Conservation (phyloP, 2,797 vertebrate genomes). For the Luscinia megarhynchos region DNA sequence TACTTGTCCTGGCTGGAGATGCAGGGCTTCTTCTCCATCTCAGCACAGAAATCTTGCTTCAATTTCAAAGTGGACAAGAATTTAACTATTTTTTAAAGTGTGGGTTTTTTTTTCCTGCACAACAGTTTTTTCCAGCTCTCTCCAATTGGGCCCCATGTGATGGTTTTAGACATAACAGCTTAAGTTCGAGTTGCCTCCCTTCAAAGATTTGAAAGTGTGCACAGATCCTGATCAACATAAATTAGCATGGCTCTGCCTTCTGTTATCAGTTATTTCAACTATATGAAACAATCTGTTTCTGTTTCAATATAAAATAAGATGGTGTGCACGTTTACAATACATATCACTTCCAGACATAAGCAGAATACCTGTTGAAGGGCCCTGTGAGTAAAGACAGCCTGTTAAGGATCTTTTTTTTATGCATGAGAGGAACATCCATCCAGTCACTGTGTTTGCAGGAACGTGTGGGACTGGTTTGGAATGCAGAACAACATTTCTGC, state of each 20-base stretch:
- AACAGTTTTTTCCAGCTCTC: not conserved
- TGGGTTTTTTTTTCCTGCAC: not conserved
- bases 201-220: conserved; percentile 43
- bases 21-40: not conserved
- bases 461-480: not conserved
- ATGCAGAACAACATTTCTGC: conserved; percentile 9
- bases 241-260: conserved; percentile 65
- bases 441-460: not conserved
- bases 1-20: not conserved
- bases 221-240: conserved; percentile 66
- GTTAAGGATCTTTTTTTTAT: conserved; percentile 44
- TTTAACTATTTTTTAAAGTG: not conserved
- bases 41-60: not conserved
- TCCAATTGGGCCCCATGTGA: not conserved
- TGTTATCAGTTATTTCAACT: conserved; percentile 68
- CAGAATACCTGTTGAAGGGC: conserved; percentile 60
- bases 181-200: conserved; percentile 41
- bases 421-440: not conserved
- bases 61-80: not conserved
- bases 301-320: conserved; percentile 57
- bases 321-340: conserved; percentile 50
- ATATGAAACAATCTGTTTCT: conserved; percentile 69
- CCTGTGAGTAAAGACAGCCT: conserved; percentile 68
- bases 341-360: conserved; percentile 43
- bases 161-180: conserved; percentile 46